Evolutionary conservation across 2,888 invertebrate species (phyloP).

Genomic region (Pelosia muscerda): DNA sequence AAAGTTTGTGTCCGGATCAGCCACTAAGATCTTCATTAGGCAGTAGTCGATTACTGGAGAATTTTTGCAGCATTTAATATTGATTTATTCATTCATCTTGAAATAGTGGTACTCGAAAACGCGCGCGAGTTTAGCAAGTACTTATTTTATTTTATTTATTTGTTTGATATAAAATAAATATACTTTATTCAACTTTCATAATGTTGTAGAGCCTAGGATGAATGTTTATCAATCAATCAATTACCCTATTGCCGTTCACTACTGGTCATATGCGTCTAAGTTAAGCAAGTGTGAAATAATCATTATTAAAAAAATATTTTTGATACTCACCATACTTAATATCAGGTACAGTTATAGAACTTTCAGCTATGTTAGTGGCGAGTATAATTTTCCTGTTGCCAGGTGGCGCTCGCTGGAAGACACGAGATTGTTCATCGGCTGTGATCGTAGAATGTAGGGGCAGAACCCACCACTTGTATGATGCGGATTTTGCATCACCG

Average conservation of each 20-base stretch:
- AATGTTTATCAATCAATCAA: no score
- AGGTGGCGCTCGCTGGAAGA: constrained; percentile 86
- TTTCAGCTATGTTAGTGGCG: constrained; percentile 97
- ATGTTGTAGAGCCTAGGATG: no score
- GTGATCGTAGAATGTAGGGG: constrained; percentile 93
- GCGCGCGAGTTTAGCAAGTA: no score
- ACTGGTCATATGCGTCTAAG: background rate
- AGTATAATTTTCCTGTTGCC: constrained; percentile 94
- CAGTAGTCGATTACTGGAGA: constrained; percentile 96
- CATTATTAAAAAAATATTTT: background rate
- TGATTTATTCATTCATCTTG: no score
- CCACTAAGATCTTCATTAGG: constrained; percentile 93
- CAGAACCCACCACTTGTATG: constrained; percentile 85
- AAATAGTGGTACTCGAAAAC: no score
- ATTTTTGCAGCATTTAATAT: constrained; percentile 9
- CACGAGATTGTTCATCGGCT: constrained; percentile 90
- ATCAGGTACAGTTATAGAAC: constrained; percentile 96
- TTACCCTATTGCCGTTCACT: no score
- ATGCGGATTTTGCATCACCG: constrained; percentile 58
- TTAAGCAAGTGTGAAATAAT: no score
- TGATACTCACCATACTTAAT: constrained; percentile 90
- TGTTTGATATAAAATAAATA: background rate
- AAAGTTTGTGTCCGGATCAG: constrained; percentile 92
- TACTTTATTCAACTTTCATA: no score
- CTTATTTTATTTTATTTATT: no score